Evolutionary conservation across 23 tunicate genomes (phyloP), one percentile per base, ranked within the genome.

Genomic region (Corella eumyota): DNA sequence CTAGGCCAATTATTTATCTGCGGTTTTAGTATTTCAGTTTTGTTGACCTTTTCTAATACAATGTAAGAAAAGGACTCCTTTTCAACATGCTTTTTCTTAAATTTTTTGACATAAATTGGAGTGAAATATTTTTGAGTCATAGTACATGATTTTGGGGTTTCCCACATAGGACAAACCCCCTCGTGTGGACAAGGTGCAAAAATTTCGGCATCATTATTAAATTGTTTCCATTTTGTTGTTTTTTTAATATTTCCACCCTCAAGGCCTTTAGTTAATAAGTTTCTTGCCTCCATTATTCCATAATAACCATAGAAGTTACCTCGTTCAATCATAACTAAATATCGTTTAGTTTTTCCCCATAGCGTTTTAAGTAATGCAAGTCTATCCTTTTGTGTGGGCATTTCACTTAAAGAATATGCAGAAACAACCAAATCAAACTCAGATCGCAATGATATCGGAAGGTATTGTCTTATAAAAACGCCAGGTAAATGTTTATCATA

Each of bases 111-210:
- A 73, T 55, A 88, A 22, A 27, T 26, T 19, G 96, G 96, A 3
- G 64, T 20, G 50, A 60, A 60, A 63, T 88, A 88, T 24, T 74
- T 72, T 58, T 78, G 87, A 25, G 72, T 32, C 56, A 78, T 54
- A 1, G 57, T 62, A 67, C 77, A 81, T 15, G 65, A 27, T 33
- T 67, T 4, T 25, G 54, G 50, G 19, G 27, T 61, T n/a, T 45
- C 67, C 80, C 72, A 75, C 27, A 54, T 73, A 13, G 96, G 96
- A 48, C 96, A 88, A 6, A 37, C 29, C 25, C 34, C 32, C 4
- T 54, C 51, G 35, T 88, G 96, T 1, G 96, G 88, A 56, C 96
- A 88, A 29, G 96, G 96, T 19, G 88, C 68, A 71, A 88, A 61
- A 7, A 73, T 60, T 30, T 30, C 15, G 11, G 83, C 90, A 21